Evolutionary conservation across 2,797 vertebrate species (phyloP).

Genomic region (Oreochromis grahami): DNA sequence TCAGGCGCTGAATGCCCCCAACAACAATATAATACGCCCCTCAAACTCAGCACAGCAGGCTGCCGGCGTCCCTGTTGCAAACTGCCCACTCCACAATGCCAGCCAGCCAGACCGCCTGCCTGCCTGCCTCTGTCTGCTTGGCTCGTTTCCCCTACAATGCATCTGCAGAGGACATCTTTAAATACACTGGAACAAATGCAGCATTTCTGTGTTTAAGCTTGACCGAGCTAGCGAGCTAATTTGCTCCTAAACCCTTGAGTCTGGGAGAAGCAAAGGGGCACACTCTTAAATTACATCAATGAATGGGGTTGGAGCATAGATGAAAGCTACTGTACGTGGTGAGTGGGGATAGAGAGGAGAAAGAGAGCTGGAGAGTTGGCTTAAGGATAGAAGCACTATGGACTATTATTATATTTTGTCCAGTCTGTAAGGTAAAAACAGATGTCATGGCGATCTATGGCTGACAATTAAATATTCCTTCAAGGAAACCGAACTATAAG

Average conservation of each 20-base stretch:
- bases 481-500: neutral
- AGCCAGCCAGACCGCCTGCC: neutral
- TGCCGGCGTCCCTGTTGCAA: conserved; percentile 18
- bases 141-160: conserved; percentile 43
- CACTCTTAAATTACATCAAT: conserved; percentile 75
- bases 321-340: conserved; percentile 15
- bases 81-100: conserved; percentile 6
- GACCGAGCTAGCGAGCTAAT: conserved; percentile 77
- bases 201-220: conserved; percentile 79
- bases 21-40: conserved; percentile 35
- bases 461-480: conserved; percentile 5
- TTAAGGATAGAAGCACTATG: neutral
- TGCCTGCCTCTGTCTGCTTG: conserved; percentile 29
- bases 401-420: conserved; percentile 15
- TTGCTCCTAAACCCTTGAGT: conserved; percentile 78
- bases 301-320: conserved; percentile 39
- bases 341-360: neutral
- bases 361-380: neutral
- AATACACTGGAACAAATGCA: conserved; percentile 71
- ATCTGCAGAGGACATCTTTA: conserved; percentile 74
- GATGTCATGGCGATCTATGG: neutral
- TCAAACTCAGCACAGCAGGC: conserved; percentile 43
- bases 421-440: conserved; percentile 16
- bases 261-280: conserved; percentile 64
- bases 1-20: conserved; percentile 15